phyloP scores from a whole-genome alignment of 2,113 vertebrate species.

The Mastomys coucha region DNA sequence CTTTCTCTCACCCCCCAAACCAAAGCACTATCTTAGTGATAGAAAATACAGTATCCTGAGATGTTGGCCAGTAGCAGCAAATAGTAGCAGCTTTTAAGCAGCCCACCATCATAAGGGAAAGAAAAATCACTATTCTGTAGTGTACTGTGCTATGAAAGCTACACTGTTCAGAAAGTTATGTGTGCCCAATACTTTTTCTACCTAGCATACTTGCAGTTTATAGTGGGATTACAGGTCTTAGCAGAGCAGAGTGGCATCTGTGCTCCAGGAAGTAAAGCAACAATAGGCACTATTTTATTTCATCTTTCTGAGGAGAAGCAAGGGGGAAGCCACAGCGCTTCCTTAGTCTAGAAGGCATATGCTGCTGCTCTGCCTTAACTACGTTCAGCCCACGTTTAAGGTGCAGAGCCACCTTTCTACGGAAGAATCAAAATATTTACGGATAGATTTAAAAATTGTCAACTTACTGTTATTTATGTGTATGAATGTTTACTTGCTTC shows the following conservation, averaged over 20 bases:
- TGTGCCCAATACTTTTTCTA: not conserved
- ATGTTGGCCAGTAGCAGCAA: not conserved
- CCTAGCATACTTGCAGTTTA: not conserved
- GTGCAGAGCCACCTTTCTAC: not conserved
- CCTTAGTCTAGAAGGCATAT: not conserved
- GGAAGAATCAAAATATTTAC: not conserved
- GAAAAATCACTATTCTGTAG: not conserved
- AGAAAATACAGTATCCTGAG: not conserved
- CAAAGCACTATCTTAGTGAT: not conserved
- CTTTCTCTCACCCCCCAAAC: not conserved
- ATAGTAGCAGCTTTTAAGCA: not conserved
- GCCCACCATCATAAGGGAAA: not conserved
- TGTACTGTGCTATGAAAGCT: too few relatives aligned
- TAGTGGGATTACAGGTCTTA: not conserved
- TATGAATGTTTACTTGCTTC: not conserved
- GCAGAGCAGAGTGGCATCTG: accelerated
- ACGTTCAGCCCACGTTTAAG: not conserved
- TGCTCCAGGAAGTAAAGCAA: not conserved
- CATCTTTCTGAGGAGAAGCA: not conserved
- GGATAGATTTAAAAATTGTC: not conserved
- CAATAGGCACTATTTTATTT: not conserved
- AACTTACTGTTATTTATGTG: too few relatives aligned
- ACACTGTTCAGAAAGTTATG: not conserved
- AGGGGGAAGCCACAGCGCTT: not conserved
- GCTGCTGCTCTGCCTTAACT: not conserved